A percentile compares a stretch with the other conserved stretches of the same genome.
Conservation (phyloP, 1,140 invertebrate genomes). For the Papilio aristodemus region DNA sequence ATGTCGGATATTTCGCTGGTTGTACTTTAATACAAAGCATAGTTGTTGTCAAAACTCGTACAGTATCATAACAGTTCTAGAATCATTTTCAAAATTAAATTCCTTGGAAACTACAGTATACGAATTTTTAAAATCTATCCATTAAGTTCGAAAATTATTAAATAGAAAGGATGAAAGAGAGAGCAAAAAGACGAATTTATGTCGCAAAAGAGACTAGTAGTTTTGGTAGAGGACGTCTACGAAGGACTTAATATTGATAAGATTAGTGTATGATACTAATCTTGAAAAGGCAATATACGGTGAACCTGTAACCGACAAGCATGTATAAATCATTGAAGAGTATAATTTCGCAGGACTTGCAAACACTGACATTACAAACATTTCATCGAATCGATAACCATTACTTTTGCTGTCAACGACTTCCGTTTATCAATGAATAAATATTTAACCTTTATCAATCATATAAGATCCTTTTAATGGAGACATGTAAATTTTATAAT, state of each 20-base stretch:
- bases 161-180: too few relatives aligned
- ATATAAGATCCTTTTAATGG: neutral
- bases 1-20: neutral
- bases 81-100: neutral
- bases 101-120: neutral
- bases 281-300: too few relatives aligned
- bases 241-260: too few relatives aligned
- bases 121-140: neutral
- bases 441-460: constrained; percentile 12
- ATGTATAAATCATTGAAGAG: too few relatives aligned
- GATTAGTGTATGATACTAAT: too few relatives aligned
- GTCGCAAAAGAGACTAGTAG: too few relatives aligned
- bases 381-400: neutral
- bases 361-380: neutral
- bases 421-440: neutral
- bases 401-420: neutral
- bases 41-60: neutral
- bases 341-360: neutral
- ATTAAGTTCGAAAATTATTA: too few relatives aligned
- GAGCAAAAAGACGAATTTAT: too few relatives aligned
- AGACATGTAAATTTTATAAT: neutral
- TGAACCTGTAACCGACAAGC: too few relatives aligned
- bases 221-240: too few relatives aligned
- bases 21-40: neutral
- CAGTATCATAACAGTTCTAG: neutral